phyloP scores from a whole-genome alignment of 2,113 vertebrate species.

The Anhinga anhinga region DNA sequence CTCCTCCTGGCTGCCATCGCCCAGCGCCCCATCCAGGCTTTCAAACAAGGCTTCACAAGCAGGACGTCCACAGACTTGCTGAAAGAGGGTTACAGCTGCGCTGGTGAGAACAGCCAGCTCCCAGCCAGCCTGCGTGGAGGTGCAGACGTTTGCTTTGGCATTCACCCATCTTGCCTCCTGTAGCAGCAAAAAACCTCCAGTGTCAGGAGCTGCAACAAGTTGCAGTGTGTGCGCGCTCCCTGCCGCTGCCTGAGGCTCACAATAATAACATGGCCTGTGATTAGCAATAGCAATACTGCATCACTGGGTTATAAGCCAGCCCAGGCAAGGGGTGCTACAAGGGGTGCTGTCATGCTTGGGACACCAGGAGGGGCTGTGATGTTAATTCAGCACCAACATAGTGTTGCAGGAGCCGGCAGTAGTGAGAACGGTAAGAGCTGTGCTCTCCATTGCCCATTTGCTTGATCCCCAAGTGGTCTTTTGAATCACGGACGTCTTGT shows the following conservation, averaged over 20 bases:
- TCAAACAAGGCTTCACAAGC: not conserved
- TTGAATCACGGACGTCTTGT: too few relatives aligned
- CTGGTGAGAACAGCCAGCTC: not conserved
- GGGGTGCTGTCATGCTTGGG: not conserved
- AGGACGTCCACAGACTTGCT: not conserved
- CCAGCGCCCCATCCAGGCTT: not conserved
- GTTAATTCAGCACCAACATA: not conserved
- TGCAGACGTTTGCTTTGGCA: not conserved
- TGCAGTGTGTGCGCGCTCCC: fast-evolving
- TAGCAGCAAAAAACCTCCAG: not conserved
- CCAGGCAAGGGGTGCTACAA: not conserved
- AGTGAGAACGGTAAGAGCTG: not conserved
- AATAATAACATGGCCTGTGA: too few relatives aligned
- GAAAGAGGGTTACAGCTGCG: not conserved
- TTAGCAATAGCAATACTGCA: too few relatives aligned
- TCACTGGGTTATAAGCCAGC: not conserved
- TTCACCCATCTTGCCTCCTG: not conserved
- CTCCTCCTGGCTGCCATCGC: fast-evolving
- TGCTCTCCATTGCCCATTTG: too few relatives aligned
- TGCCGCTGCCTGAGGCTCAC: not conserved
- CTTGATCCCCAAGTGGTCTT: not conserved
- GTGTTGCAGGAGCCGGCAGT: not conserved
- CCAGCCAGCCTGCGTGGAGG: not conserved
- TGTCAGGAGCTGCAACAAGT: not conserved
- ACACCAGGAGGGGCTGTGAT: not conserved